Evolutionary conservation across 2,888 invertebrate genomes (phyloP).

Genomic region (Molanna angustata): DNA sequence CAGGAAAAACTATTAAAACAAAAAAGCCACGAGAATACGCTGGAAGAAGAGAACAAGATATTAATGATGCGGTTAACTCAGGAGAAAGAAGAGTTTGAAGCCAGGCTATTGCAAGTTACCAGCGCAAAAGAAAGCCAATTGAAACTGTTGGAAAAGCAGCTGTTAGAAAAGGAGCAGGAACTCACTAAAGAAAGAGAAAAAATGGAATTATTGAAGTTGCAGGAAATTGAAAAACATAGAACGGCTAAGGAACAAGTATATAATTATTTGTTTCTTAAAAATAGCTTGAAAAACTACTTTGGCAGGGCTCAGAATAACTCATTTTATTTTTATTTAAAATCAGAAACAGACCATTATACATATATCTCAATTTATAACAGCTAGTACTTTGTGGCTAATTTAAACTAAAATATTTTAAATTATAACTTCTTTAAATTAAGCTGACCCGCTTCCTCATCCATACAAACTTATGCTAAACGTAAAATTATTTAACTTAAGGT

Average conservation of each 20-base stretch:
- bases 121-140: conserved; percentile 54
- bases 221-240: conserved; percentile 46
- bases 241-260: conserved; percentile 48
- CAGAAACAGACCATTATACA: too few relatives aligned
- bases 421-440: too few relatives aligned
- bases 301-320: too few relatives aligned
- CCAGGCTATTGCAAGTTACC: conserved; percentile 49
- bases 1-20: conserved; percentile 37
- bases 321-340: too few relatives aligned
- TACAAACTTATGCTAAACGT: too few relatives aligned
- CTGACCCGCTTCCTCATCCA: too few relatives aligned
- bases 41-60: conserved; percentile 48
- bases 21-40: conserved; percentile 45
- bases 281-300: too few relatives aligned
- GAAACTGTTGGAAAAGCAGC: conserved; percentile 49
- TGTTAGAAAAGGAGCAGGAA: conserved; percentile 38
- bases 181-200: conserved; percentile 4
- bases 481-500: too few relatives aligned
- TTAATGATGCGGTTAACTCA: conserved; percentile 49
- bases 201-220: conserved; percentile 32
- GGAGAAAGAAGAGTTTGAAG: conserved; percentile 53
- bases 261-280: conserved; percentile 2
- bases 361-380: too few relatives aligned
- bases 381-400: too few relatives aligned
- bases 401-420: too few relatives aligned